Evolutionary conservation across 2,113 vertebrate species (phyloP), one percentile per base, ranked within the genome.

Genomic region (Cricetomys ansorgei): DNA sequence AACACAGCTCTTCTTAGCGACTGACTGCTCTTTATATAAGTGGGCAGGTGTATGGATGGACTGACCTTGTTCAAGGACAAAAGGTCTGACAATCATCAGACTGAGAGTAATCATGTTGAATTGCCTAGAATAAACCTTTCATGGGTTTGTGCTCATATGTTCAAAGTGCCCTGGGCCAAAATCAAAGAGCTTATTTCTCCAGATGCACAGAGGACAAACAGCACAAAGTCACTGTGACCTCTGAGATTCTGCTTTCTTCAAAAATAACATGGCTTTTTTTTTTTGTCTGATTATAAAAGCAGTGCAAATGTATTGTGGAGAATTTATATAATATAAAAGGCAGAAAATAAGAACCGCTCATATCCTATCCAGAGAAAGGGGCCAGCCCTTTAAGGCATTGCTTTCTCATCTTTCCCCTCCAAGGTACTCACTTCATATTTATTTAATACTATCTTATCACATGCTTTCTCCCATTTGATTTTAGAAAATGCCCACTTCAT

Each of bases 211-310:
- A 88, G 95, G 97, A 94, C 90, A 95, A 65, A 76, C 1, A 80
- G 53, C 77, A 90, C 70, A 94, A 95, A 95, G 94, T 98, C 90
- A 95, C 65, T 17, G 23, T 97, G 95, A 97, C 96, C 96, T 97
- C 95, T 91, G 93, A 88, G 53, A 83, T n/a, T 57, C 88, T 85
- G 59, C 53, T 94, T 93, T 90, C 85, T 96, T 88, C 75, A 73
- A 93, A 96, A 96, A 95, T 92, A 88, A 95, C 80, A 92, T 34
- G 90, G 84, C 29, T 57, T 65, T 57, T 11, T 57, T 55, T 76
- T 25, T 9, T 27, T 57, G 70, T 75, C n/a, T 79, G 34, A 79
- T 94, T 92, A 94, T 92, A 70, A 96, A 98, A 96, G 48, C 75
- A 90, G 85, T 77, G 83, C 93, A 97, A 89, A 79, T 75, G 59